Evolutionary conservation across 2,888 invertebrate genomes (phyloP).

Genomic region (Eupithecia pulchellata): DNA sequence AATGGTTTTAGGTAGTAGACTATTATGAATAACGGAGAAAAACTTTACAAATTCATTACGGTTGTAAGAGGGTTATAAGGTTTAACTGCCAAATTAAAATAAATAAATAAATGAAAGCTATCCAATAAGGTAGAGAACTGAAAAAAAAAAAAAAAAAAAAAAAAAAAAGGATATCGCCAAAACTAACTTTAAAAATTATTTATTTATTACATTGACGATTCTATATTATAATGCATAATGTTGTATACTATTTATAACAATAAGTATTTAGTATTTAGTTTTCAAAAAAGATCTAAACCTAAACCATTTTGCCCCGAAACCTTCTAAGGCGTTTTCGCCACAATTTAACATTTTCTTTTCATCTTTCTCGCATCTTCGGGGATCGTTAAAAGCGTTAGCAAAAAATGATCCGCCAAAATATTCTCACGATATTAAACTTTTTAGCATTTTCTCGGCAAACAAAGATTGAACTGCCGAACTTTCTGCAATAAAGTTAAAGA

Average conservation of each 20-base stretch:
- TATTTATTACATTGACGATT: too few species aligned
- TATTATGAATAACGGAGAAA: too few species aligned
- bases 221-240: too few species aligned
- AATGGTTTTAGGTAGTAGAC: too few species aligned
- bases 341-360: slow-evolving; percentile 24
- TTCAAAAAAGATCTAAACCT: background rate
- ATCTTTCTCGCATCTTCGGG: slow-evolving; percentile 25
- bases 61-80: too few species aligned
- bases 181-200: too few species aligned
- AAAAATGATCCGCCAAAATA: slow-evolving; percentile 37
- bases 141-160: too few species aligned
- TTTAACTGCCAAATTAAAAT: too few species aligned
- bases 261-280: background rate
- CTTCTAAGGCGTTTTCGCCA: slow-evolving; percentile 17
- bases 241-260: background rate
- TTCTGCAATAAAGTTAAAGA: slow-evolving; percentile 54
- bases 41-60: too few species aligned
- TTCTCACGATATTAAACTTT: slow-evolving; percentile 56
- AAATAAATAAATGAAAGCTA: too few species aligned
- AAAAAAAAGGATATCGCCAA: too few species aligned
- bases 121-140: too few species aligned
- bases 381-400: slow-evolving; percentile 36
- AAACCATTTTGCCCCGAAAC: slow-evolving; percentile 12
- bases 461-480: slow-evolving; percentile 53
- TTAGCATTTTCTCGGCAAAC: slow-evolving; percentile 57